Evolutionary conservation across 2,797 vertebrate genomes (phyloP), one percentile per base, ranked within the genome.

Genomic region (Danio kyathit): DNA sequence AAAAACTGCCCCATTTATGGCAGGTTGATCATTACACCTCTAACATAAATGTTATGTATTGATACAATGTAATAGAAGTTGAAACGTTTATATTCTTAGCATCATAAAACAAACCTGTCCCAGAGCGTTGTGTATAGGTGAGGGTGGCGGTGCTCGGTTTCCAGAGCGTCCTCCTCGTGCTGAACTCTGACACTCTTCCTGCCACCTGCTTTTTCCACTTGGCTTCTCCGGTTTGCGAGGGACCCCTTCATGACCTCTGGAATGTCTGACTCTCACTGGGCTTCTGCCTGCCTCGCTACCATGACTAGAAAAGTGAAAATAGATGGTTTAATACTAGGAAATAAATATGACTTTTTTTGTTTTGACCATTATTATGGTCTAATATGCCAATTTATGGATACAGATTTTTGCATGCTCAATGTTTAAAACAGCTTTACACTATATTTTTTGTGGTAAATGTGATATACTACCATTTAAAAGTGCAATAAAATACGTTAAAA

Each of bases 111-210:
- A n/a, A 44, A 94, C 95, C 93, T 94, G 91, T 89, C 91, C 90
- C 67, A 94, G 85, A 29, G 90, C 88, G 14, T 74, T 88, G 66
- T 89, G 92, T 83, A 95, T 60, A 5, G 91, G 91, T 82, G 94
- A 94, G 0, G 90, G 80, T 12, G 86, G 81, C 3, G 90, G 85
- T 3, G 76, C 82, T 74, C 69, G 57, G 69, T 74, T 67, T 49
- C 21, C 66, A 12, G 67, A n/a, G n/a, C 46, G 70, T 67, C 80
- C 65, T 41, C 74, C 77, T 46, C 56, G 61, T 41, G 85, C 46
- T 64, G 67, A 73, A 11, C 74, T 77, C 70, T 52, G 86, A 77
- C 43, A 76, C 74, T 77, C 76, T 12, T 89, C 83, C 61, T 54
- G 76, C 14, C 65, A 82, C 14, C 49, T 46, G 13, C n/a, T 81